Conservation (phyloP, 2,113 vertebrate species). For the Clinocottus analis region DNA sequence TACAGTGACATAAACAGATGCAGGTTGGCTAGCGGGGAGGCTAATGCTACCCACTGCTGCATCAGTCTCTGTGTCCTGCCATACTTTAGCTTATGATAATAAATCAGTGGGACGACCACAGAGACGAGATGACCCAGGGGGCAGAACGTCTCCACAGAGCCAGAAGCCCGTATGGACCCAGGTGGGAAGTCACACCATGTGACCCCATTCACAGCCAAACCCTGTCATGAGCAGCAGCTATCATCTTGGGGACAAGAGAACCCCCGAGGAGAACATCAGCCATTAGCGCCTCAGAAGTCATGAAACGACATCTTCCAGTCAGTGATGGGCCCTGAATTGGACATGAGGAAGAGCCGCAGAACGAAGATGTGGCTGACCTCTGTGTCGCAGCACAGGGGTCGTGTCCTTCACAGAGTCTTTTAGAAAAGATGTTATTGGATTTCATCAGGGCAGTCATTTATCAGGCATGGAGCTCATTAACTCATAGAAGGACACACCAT, state of each 20-base stretch:
- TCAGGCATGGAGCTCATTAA: conserved; percentile 43
- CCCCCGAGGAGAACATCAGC: conserved; percentile 37
- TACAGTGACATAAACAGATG: not conserved
- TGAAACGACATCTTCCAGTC: conserved; percentile 26
- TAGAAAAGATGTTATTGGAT: conserved; percentile 56
- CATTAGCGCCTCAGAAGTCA: conserved; percentile 48
- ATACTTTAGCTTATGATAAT: conserved; percentile 28
- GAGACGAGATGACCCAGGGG: conserved; percentile 23
- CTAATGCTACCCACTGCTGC: not conserved
- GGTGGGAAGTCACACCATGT: conserved; percentile 35
- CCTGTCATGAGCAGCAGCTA: conserved; percentile 51
- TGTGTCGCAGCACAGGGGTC: conserved; percentile 29
- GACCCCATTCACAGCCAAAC: conserved; percentile 30
- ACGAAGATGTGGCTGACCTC: conserved; percentile 45
- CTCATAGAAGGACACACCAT: conserved; percentile 31
- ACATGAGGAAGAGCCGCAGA: conserved; percentile 18
- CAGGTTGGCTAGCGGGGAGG: not conserved
- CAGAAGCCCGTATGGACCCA: conserved; percentile 19
- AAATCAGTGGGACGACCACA: conserved; percentile 7
- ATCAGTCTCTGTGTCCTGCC: not conserved
- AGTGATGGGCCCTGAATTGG: conserved; percentile 31
- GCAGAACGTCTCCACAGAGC: conserved; percentile 9
- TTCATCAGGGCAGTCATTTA: conserved; percentile 52
- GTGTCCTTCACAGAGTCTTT: conserved; percentile 45
- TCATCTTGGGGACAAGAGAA: conserved; percentile 35